Percentiles rank a stretch among this genome's conserved stretches.
Conservation (phyloP, 1,140 invertebrate genomes). For the Calephelis virginiensis region DNA sequence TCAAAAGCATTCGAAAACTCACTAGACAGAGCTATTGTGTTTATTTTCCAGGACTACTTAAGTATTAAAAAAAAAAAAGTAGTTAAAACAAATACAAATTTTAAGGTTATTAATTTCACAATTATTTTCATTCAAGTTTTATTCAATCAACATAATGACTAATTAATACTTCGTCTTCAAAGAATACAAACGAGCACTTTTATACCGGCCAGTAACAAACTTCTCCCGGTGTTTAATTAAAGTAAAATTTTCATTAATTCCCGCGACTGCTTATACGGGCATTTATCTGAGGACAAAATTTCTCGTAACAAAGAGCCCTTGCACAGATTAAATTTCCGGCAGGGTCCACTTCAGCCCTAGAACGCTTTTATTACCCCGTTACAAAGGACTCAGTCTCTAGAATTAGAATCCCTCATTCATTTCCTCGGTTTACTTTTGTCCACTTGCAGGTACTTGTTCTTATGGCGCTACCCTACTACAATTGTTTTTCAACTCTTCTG, state of each 20-base stretch:
- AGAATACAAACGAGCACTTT: neutral
- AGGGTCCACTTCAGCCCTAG: slow-evolving; percentile 64
- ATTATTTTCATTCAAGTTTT: neutral
- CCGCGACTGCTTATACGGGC: slow-evolving; percentile 46
- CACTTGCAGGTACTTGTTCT: slow-evolving; percentile 40
- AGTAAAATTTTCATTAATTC: slow-evolving; percentile 59
- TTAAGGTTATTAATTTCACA: slow-evolving; percentile 8
- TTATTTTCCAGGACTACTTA: too few relatives aligned
- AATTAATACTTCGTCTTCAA: slow-evolving; percentile 6
- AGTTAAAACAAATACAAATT: too few relatives aligned
- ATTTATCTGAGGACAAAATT: slow-evolving; percentile 69
- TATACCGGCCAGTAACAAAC: slow-evolving; percentile 1
- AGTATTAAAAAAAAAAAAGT: too few relatives aligned
- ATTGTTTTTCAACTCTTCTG: neutral
- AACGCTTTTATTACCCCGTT: slow-evolving; percentile 68
- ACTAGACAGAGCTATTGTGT: too few relatives aligned
- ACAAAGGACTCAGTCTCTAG: slow-evolving; percentile 62
- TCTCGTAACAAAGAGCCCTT: slow-evolving; percentile 57
- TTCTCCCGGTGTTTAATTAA: slow-evolving; percentile 58
- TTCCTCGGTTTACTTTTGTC: slow-evolving; percentile 51
- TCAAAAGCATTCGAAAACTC: too few relatives aligned
- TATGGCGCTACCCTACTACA: neutral
- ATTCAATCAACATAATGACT: slow-evolving; percentile 13
- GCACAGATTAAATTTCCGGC: slow-evolving; percentile 72
- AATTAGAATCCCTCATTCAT: slow-evolving; percentile 65